These are phyloP conservation scores for Fabriciana adippe DNA, from an alignment of 2,888 invertebrate genomes.

Conservation along the genomic window DNA sequence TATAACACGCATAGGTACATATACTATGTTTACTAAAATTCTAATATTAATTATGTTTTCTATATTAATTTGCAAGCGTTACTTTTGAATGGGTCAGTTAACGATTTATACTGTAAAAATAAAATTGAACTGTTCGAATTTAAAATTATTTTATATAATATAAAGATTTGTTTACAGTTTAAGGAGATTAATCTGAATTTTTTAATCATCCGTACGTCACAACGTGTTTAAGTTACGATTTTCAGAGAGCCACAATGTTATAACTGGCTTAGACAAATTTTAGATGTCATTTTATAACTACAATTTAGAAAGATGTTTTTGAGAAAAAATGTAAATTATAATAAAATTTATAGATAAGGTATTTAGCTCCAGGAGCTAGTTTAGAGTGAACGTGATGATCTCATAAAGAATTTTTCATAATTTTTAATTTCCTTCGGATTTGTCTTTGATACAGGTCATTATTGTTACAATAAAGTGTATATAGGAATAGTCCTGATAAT, in stretches of 20 bases:
- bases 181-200: too few species aligned
- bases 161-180: too few species aligned
- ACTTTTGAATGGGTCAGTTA: too few species aligned
- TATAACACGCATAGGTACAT: neutral
- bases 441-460: neutral
- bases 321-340: constrained; percentile 31
- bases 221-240: too few species aligned
- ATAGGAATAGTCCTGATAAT: neutral
- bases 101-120: too few species aligned
- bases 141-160: too few species aligned
- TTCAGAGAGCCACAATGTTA: neutral
- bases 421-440: constrained; percentile 11
- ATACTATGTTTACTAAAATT: neutral
- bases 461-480: too few species aligned
- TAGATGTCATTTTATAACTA: constrained; percentile 16
- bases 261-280: constrained; percentile 4
- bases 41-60: too few species aligned
- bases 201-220: too few species aligned
- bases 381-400: constrained; percentile 62
- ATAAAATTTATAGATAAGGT: constrained; percentile 44
- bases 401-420: constrained; percentile 48
- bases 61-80: too few species aligned
- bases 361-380: constrained; percentile 60
- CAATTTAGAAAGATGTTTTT: constrained; percentile 13
- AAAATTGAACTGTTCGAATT: too few species aligned